Evolutionary conservation across 53 echinoderm and acorn worm species (phyloP), one percentile per base, ranked within the genome.

Genomic region (Echinometra lucunter): DNA sequence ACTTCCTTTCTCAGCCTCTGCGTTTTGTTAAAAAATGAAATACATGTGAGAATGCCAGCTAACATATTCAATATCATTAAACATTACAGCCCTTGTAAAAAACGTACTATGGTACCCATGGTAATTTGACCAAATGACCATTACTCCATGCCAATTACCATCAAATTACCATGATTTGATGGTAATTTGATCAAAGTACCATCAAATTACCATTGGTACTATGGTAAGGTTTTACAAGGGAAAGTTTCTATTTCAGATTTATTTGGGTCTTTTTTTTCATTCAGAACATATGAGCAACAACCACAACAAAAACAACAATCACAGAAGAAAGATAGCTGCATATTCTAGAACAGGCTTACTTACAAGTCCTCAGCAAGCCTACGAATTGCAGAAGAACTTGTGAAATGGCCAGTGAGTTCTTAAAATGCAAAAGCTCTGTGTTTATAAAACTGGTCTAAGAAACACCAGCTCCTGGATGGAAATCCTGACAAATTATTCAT

Each of bases 1-100:
- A 53, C 97, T 98, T 21, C 96, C 95, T 80, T 99, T 99, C 95
- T 99, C 99, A 69, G 99, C 99, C 99, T 99, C 99, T 98, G 97
- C 88, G 57, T 40, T 66, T 4, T 49, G 8, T 38, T 57, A 57
- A 89, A 32, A n/a, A 16, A 40, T 3, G 19, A 63, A 23, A 18
- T 69, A 34, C 9, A 32, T 32, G 30, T 10, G 0, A 30, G 10
- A 11, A 34, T 1, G 69, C 34, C 69, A 69, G 1, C 2, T 30
- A 12, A 69, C 10, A 30, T 10, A 32, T 28, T 69, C 32, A n/a
- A n/a, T n/a, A 69, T 69, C 34, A 34, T 12, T 30, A 12, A 34
- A 34, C 28, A 34, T 1, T 69, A 32, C 11, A 28, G 9, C 32
- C 30, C 32, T 69, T 8, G n/a, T n/a, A n/a, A n/a, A n/a, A n/a